phyloP scores from a whole-genome alignment of 2,113 vertebrate genomes.

The Peromyscus californicus region DNA sequence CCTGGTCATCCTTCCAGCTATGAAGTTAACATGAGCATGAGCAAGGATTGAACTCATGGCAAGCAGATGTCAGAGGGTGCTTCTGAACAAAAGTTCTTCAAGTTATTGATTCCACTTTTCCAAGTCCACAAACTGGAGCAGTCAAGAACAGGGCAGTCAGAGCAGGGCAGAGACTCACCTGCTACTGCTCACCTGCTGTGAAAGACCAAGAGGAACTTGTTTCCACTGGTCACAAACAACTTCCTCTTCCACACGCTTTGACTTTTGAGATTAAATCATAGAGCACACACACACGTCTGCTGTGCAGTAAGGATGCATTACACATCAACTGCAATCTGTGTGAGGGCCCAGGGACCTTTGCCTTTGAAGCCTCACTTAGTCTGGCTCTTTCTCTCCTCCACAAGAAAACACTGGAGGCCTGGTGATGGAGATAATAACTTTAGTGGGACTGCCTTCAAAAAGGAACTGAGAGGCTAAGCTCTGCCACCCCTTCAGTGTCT shows the following conservation, averaged over 20 bases:
- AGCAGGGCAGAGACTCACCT: not conserved
- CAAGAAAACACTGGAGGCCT: not conserved
- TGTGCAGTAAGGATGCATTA: not conserved
- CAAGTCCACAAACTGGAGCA: not conserved
- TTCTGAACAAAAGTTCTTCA: not conserved
- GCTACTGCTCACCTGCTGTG: not conserved
- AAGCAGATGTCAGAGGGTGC: not conserved
- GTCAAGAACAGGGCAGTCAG: not conserved
- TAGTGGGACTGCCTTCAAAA: not conserved
- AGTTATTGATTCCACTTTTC: not conserved
- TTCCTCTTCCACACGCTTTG: not conserved
- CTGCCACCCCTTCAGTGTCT: not conserved
- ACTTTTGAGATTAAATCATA: slow-evolving; percentile 32
- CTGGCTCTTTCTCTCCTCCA: not conserved
- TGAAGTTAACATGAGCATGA: not conserved
- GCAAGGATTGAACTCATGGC: not conserved
- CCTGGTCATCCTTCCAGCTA: not conserved
- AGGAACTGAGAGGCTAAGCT: not conserved
- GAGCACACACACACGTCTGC: not conserved
- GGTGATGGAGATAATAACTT: not conserved
- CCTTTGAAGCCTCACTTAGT: not conserved
- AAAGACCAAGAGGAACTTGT: not conserved
- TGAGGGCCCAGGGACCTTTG: not conserved
- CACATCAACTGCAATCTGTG: not conserved
- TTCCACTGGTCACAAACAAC: not conserved